Percentiles rank a stretch among this genome's conserved stretches.
Conservation (phyloP, 1,140 invertebrate species). For the Aphidius ervi region DNA sequence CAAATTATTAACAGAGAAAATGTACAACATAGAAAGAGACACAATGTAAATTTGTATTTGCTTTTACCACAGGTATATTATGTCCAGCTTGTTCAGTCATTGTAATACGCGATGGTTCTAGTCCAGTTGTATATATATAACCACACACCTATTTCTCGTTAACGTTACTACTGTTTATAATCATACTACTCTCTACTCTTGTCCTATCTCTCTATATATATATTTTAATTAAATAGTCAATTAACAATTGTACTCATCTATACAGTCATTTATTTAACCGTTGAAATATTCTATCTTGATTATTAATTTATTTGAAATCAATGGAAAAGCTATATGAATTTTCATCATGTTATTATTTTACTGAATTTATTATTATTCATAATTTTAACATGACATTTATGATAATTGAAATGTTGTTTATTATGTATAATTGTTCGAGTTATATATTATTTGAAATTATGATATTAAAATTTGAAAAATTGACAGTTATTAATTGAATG, state of each 20-base stretch:
- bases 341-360: too few species aligned
- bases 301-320: constrained; percentile 13
- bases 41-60: too few species aligned
- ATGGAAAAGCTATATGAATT: background rate
- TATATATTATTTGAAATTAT: too few species aligned
- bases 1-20: too few species aligned
- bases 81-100: background rate
- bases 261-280: background rate
- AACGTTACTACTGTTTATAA: constrained; percentile 23
- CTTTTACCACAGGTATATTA: too few species aligned
- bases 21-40: too few species aligned
- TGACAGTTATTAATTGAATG: too few species aligned
- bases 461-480: too few species aligned
- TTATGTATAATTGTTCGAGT: too few species aligned
- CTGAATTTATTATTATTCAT: too few species aligned
- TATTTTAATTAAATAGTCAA: constrained; percentile 27
- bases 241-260: constrained; percentile 13
- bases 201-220: constrained; percentile 11
- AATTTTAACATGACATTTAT: too few species aligned
- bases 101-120: constrained; percentile 20
- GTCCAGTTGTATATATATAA: constrained; percentile 16
- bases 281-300: constrained; percentile 20
- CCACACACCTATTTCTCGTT: constrained; percentile 22
- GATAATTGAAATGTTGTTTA: too few species aligned
- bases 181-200: constrained; percentile 15